Percentiles rank a stretch among this genome's conserved stretches.
phyloP scores from a whole-genome alignment of 2,113 vertebrate genomes.

The Caretta caretta region DNA sequence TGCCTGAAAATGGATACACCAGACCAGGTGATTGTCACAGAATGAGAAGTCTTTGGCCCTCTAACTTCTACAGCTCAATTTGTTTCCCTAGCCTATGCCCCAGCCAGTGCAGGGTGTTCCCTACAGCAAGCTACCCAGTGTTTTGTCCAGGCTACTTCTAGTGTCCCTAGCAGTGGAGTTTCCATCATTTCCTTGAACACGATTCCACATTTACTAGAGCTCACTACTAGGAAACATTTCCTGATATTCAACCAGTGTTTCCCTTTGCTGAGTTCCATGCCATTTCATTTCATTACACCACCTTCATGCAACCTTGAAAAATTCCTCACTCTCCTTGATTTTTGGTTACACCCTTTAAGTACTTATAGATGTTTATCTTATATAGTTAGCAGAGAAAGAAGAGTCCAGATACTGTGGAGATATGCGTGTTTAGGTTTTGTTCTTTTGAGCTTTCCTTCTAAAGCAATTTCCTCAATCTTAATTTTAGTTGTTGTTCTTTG shows the following conservation, averaged over 20 bases:
- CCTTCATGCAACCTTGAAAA: accelerated
- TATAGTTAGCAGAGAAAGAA: not conserved
- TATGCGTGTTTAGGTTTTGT: not conserved
- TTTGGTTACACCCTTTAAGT: not conserved
- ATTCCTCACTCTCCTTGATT: not conserved
- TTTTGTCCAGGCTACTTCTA: not conserved
- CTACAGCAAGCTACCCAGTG: not conserved
- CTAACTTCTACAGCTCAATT: not conserved
- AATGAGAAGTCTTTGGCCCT: not conserved
- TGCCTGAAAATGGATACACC: not conserved
- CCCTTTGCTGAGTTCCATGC: not conserved
- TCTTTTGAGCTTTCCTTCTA: constrained; percentile 31
- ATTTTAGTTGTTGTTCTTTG: constrained; percentile 28
- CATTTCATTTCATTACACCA: not conserved
- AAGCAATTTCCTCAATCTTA: constrained; percentile 13
- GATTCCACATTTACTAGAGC: not conserved
- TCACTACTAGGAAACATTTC: not conserved
- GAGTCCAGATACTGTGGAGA: not conserved
- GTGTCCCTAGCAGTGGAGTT: not conserved
- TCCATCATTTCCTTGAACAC: not conserved
- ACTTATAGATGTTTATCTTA: constrained; percentile 29
- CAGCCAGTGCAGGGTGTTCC: not conserved
- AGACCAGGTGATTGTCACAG: not conserved
- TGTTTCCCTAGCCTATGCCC: not conserved
- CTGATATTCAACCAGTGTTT: not conserved